A percentile compares a stretch with the other conserved stretches of the same genome.
phyloP scores from a whole-genome alignment of 2,888 invertebrate species.

The Polylopha cassiicola region DNA sequence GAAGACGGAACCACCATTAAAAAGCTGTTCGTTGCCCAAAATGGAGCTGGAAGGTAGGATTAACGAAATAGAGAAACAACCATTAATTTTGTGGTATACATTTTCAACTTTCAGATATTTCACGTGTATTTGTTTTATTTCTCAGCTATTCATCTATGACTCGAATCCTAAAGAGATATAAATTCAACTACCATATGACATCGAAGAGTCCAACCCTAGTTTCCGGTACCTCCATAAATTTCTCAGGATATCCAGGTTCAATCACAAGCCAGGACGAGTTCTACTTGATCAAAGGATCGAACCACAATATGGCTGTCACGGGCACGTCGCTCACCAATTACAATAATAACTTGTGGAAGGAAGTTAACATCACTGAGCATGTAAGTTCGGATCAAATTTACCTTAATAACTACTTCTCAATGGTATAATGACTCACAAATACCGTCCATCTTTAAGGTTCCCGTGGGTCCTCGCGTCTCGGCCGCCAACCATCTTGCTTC shows the following conservation, averaged over 20 bases:
- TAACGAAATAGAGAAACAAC: too few relatives aligned
- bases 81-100: slow-evolving; percentile 13
- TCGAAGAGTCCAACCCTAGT: slow-evolving; percentile 71
- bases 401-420: neutral
- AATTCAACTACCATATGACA: slow-evolving; percentile 83
- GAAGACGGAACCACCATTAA: slow-evolving; percentile 48
- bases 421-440: slow-evolving; percentile 1
- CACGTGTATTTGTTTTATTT: slow-evolving; percentile 6
- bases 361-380: slow-evolving; percentile 79
- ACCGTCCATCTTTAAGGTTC: slow-evolving; percentile 60
- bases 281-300: slow-evolving; percentile 80
- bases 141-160: slow-evolving; percentile 87
- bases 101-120: slow-evolving; percentile 7
- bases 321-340: slow-evolving; percentile 88
- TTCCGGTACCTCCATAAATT: slow-evolving; percentile 82
- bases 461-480: slow-evolving; percentile 86
- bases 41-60: slow-evolving; percentile 83
- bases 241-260: slow-evolving; percentile 91
- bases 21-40: slow-evolving; percentile 86
- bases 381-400: too few relatives aligned
- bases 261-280: slow-evolving; percentile 90
- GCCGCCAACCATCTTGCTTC: slow-evolving; percentile 89
- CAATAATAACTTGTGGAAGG: slow-evolving; percentile 83
- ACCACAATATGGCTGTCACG: slow-evolving; percentile 79
- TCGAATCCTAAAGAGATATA: slow-evolving; percentile 89